These are phyloP conservation scores for Diachasmimorpha longicaudata DNA, from an alignment of 1,140 invertebrate genomes.

Conservation along the genomic window DNA sequence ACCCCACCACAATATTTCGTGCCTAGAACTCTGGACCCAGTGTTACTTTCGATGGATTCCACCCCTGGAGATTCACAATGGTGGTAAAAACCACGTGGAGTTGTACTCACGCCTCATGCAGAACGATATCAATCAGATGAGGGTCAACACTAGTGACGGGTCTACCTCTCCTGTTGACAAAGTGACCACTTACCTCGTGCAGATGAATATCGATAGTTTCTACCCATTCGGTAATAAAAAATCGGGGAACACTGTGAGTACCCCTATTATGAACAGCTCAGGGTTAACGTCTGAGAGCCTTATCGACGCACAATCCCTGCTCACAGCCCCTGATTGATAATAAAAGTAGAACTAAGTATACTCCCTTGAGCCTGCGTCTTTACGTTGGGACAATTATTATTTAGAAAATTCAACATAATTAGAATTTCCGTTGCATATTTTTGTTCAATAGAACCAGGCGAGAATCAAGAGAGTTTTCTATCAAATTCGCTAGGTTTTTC, in stretches of 20 bases:
- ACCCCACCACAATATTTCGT: conserved; percentile 65
- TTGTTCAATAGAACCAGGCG: too few species aligned
- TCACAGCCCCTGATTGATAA: conserved; percentile 54
- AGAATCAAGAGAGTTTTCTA: too few species aligned
- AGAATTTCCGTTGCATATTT: too few species aligned
- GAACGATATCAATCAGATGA: conserved; percentile 65
- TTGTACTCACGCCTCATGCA: conserved; percentile 65
- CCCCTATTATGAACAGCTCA: conserved; percentile 57
- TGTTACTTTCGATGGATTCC: conserved; percentile 90
- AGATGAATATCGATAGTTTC: conserved; percentile 59
- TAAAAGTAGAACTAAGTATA: not conserved
- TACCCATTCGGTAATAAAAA: conserved; percentile 60
- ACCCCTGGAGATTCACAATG: conserved; percentile 79
- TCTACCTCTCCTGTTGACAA: conserved; percentile 44
- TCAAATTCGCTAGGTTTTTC: too few species aligned
- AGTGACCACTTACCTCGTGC: conserved; percentile 43
- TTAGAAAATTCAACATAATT: too few species aligned
- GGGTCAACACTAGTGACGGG: conserved; percentile 43
- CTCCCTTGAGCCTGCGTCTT: too few species aligned
- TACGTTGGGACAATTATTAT: too few species aligned
- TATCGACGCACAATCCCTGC: conserved; percentile 53
- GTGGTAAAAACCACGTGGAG: conserved; percentile 75
- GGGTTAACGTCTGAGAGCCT: conserved; percentile 54
- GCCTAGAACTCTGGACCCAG: conserved; percentile 82
- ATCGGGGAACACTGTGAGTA: conserved; percentile 48